Evolutionary conservation across 2,888 invertebrate species (phyloP), one percentile per base, ranked within the genome.

Genomic region (Ornithoptera priamus): DNA sequence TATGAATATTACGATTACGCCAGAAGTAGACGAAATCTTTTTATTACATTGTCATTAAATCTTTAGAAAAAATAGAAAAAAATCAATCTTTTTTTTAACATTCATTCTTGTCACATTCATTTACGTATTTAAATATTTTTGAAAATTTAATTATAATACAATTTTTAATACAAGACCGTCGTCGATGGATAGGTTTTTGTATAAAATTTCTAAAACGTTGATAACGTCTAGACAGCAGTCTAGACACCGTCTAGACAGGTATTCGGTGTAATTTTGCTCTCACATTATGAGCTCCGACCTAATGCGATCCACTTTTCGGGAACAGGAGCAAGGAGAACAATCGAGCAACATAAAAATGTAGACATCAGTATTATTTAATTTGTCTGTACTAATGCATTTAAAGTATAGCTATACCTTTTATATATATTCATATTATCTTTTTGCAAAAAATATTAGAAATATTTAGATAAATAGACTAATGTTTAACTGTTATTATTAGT

Each of bases 231-330:
- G 92, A 90, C 91, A 78, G 75, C 67, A 76, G 91, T 90, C 92
- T 91, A 91, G 92, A 92, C 92, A 65, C 30, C 70, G 92, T 92
- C 92, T 92, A 92, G 92, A 92, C 92, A 88, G 89, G 89, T 92
- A 90, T 90, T 89, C 83, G 84, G 86, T 86, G 79, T 83, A 85
- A 85, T 84, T 83, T 79, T 82, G 83, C 79, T 86, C 84, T 85
- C 80, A 79, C 84, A 83, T 79, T 80, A 89, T 85, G 85, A 86
- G 85, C 80, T 83, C 78, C 78, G 76, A 84, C 84, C 81, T 83
- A 88, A 86, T 85, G 78, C 79, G 79, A 79, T 81, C 76, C 75
- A 76, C 78, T 80, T 80, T 60, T 67, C 71, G 76, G 76, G 79
- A 77, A 72, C 69, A 66, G 62, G 20, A 70, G 63, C 62, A 60